Evolutionary conservation across 2,888 invertebrate genomes (phyloP), one percentile per base, ranked within the genome.

Genomic region (Amphimallon solstitiale): DNA sequence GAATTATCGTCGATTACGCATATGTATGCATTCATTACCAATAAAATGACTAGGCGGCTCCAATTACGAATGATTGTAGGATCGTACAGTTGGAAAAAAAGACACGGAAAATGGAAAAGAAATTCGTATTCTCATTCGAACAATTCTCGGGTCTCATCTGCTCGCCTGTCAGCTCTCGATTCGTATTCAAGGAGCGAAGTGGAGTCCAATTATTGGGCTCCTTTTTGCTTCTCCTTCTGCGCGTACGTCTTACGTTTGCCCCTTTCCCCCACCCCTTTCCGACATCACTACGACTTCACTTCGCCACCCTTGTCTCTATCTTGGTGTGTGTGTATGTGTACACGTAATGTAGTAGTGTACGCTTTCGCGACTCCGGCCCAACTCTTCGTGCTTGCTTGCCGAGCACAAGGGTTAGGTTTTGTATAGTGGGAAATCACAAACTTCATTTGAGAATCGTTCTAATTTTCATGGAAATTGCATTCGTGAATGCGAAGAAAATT

Each of bases 121-220:
- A 72, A 71, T 72, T 71, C 70, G 72, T 67, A 72, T 72, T 72
- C 72, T 70, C 69, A 63, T 70, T 71, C 70, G 71, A 74, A 74
- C 74, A 74, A 74, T 74, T 72, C 74, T 70, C 69, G 68, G 72
- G 72, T 70, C 74, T 73, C 74, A 74, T 74, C 74, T 73, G 73
- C 71, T 72, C 74, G 71, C 71, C 73, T 74, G 74, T 73, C 74
- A 72, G 72, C 68, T 67, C 70, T 73, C 74, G 74, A 76, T 77
- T 76, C 72, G 77, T 75, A 77, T 77, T 76, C 66, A 70, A 70
- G 71, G 68, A 69, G 71, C 70, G 75, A 76, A 75, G 74, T 72
- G 74, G 75, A 76, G 71, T 72, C 75, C 77, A 77, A 77, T 77
- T 76, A 77, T 77, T 77, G 77, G 76, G 76, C 75, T 74, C 74